These are phyloP conservation scores for Ectropis crepuscularia DNA, from an alignment of 2,888 invertebrate species.

Conservation along the genomic window DNA sequence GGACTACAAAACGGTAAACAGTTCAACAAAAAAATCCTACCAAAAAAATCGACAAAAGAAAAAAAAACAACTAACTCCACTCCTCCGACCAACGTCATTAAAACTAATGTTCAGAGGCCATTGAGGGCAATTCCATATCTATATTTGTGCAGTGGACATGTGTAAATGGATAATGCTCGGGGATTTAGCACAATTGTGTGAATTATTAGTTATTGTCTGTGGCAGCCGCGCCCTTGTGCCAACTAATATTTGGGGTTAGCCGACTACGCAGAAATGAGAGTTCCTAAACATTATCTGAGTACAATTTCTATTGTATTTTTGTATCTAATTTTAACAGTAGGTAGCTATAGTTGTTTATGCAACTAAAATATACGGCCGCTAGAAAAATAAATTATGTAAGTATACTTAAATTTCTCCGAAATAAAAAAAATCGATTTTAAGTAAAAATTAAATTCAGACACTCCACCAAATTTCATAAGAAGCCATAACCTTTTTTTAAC, in stretches of 20 bases:
- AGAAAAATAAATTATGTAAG: too few species aligned
- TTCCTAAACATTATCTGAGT: too few species aligned
- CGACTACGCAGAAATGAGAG: background rate
- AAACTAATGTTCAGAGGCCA: slow-evolving; percentile 63
- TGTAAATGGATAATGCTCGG: slow-evolving; percentile 75
- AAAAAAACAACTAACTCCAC: slow-evolving; percentile 39
- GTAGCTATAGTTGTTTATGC: too few species aligned
- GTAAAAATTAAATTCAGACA: too few species aligned
- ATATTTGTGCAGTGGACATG: slow-evolving; percentile 75
- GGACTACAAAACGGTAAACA: slow-evolving; percentile 18
- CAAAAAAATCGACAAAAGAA: slow-evolving; percentile 51
- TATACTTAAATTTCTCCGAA: too few species aligned
- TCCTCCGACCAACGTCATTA: slow-evolving; percentile 64
- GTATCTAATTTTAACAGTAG: too few species aligned
- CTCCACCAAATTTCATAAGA: too few species aligned
- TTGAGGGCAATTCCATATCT: slow-evolving; percentile 63
- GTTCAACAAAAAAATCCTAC: slow-evolving; percentile 41
- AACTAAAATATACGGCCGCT: too few species aligned
- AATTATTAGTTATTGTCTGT: slow-evolving; percentile 72
- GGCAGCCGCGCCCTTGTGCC: slow-evolving; percentile 51
- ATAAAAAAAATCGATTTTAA: too few species aligned
- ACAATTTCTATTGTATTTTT: too few species aligned
- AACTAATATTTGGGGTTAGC: slow-evolving; percentile 41
- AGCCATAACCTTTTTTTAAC: too few species aligned
- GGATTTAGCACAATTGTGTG: slow-evolving; percentile 76